Percentiles rank a stretch among this genome's conserved stretches.
Conservation (phyloP, 2,888 invertebrate species). For the Argyra leucocephala region DNA sequence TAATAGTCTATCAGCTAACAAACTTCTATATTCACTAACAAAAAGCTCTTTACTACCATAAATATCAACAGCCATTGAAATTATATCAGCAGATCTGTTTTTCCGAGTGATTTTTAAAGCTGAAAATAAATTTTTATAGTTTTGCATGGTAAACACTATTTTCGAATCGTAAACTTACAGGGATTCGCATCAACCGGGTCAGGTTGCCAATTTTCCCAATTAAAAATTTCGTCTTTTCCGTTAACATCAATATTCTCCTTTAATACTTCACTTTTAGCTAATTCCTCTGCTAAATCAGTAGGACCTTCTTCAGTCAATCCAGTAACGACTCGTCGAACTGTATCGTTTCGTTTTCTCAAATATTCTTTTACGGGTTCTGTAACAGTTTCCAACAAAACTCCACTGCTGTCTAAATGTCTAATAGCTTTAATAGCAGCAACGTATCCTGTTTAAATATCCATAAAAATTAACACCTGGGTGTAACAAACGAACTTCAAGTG, state of each 20-base stretch:
- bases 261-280: slow-evolving; percentile 69
- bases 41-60: slow-evolving; percentile 97
- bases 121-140: no score
- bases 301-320: slow-evolving; percentile 88
- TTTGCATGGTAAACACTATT: no score
- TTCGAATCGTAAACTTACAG: slow-evolving; percentile 43
- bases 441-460: slow-evolving; percentile 92
- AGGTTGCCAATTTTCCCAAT: slow-evolving; percentile 89
- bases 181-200: slow-evolving; percentile 88
- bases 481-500: slow-evolving; percentile 74
- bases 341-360: slow-evolving; percentile 80
- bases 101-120: slow-evolving; percentile 28
- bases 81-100: slow-evolving; percentile 65
- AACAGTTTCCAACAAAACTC: slow-evolving; percentile 86
- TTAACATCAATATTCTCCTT: slow-evolving; percentile 59
- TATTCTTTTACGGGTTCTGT: slow-evolving; percentile 87
- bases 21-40: slow-evolving; percentile 92
- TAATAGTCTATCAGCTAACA: slow-evolving; percentile 82
- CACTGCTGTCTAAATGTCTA: slow-evolving; percentile 83
- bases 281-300: slow-evolving; percentile 83
- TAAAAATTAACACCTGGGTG: slow-evolving; percentile 93
- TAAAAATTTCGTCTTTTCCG: slow-evolving; percentile 56
- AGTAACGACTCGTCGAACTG: slow-evolving; percentile 89
- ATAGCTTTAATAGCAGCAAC: slow-evolving; percentile 90
- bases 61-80: slow-evolving; percentile 95